Percentiles rank a stretch among this genome's conserved stretches.
Conservation (phyloP, 2,888 invertebrate species). For the Leptarthrus brevirostris region DNA sequence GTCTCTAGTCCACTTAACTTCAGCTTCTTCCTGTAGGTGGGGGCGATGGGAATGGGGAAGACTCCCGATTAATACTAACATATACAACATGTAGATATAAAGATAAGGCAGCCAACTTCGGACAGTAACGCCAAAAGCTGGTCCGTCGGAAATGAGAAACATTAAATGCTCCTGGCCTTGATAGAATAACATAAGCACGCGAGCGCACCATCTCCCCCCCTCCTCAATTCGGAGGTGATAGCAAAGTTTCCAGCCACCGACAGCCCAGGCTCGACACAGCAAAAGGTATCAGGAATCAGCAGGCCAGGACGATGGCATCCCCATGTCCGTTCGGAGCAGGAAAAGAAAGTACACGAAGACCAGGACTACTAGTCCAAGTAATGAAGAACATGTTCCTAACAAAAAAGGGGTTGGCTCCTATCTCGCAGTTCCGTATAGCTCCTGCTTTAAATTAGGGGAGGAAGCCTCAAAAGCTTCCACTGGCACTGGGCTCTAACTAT, state of each 20-base stretch:
- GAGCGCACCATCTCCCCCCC: conserved; percentile 10
- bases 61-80: conserved; percentile 33
- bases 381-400: conserved; percentile 40
- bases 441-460: conserved; percentile 46
- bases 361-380: conserved; percentile 37
- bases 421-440: conserved; percentile 13
- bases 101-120: conserved; percentile 37
- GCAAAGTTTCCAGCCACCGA: not conserved
- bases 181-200: conserved; percentile 34
- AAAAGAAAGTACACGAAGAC: conserved; percentile 32
- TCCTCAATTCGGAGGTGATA: not conserved
- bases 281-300: conserved; percentile 40
- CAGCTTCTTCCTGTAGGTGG: not conserved
- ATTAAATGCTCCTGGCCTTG: conserved; percentile 42
- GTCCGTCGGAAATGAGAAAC: conserved; percentile 44
- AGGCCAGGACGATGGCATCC: conserved; percentile 25
- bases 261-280: not conserved
- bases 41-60: not conserved
- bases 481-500: conserved; percentile 7
- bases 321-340: conserved; percentile 21
- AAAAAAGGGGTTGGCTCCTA: conserved; percentile 45
- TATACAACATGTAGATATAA: conserved; percentile 41
- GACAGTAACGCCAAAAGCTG: conserved; percentile 29
- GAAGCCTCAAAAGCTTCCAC: conserved; percentile 43
- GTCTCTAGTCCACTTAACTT: conserved; percentile 47